Base-by-base conservation (phyloP, 2,888 invertebrate species). In the Tipula lateralis region DNA sequence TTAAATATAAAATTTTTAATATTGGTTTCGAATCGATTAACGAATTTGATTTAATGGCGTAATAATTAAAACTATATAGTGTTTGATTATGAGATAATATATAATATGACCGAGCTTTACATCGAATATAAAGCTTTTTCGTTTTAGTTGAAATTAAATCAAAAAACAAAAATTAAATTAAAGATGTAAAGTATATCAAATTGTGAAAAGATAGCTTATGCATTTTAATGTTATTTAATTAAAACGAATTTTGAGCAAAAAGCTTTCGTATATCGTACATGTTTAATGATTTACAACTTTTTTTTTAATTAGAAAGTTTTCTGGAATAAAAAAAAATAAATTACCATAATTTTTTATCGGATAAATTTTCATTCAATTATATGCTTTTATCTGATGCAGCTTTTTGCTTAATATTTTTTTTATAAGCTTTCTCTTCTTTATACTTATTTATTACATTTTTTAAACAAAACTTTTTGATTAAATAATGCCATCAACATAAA, bases 341-440 rank as follows among this genome's bases (percentile, higher is more conserved):
- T 66, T 66, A 66, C 66, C 19, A 24, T 39, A 13, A n/a, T 44
- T 44, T 66, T 66, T 66, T 24, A 24, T 66, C 66, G 19, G 66
- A 66, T 66, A 66, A 24, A 66, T 66, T 50, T 66, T 66, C 66
- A 66, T 66, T 66, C 66, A 66, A 24, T 24, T 66, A n/a, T n/a
- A 66, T 66, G 66, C 66, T 66, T 66, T 66, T 66, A 66, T 66
- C 66, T 66, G n/a, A 24, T 66, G 66, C 66, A 66, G 24, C 66
- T 66, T 66, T 66, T 66, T 50, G 16, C 44, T 50, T 50, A 19
- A n/a, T n/a, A n/a, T n/a, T 16, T 5, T 3, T 66, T 39, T 44
- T 44, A 44, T 36, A 16, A 19, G 66, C 66, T 66, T 66, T 66
- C 9, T 24, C 9, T n/a, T 4, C n/a, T 44, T 44, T 44, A 44